Evolutionary conservation across 1,140 invertebrate genomes (phyloP).

Genomic region (Penaeus vannamei): DNA sequence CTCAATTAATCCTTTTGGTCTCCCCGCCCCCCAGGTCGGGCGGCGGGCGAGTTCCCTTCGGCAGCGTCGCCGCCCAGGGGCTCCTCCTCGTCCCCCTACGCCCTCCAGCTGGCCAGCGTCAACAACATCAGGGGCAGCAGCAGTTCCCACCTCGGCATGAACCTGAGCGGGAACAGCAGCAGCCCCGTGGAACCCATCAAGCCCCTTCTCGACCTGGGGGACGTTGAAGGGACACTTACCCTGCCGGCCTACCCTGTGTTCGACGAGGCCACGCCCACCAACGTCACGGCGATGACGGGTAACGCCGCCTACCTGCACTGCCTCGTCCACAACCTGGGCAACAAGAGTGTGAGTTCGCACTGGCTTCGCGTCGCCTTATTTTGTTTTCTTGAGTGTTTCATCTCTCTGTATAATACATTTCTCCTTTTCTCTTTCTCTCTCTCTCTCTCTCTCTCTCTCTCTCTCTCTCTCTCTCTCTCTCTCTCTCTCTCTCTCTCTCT

Average conservation of each 20-base stretch:
- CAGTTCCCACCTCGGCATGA: slow-evolving; percentile 35
- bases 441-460: no score
- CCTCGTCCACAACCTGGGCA: slow-evolving; percentile 86
- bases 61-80: not conserved
- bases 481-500: no score
- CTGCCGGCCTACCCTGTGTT: slow-evolving; percentile 72
- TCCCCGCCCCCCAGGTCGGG: no score
- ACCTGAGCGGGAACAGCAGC: slow-evolving; percentile 57
- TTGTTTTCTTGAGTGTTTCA: no score
- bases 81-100: not conserved
- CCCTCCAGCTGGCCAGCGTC: not conserved
- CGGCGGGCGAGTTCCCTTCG: no score
- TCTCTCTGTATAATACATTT: no score
- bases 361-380: no score
- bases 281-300: slow-evolving; percentile 86
- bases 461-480: no score
- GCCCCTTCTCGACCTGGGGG: slow-evolving; percentile 46
- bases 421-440: no score
- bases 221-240: slow-evolving; percentile 28
- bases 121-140: slow-evolving; percentile 23
- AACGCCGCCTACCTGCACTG: slow-evolving; percentile 89
- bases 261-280: slow-evolving; percentile 82
- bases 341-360: slow-evolving; percentile 80
- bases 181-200: slow-evolving; percentile 61
- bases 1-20: no score